Evolutionary conservation across 2,888 invertebrate species (phyloP), one percentile per base, ranked within the genome.

Genomic region (Trichopoda pennipes): DNA sequence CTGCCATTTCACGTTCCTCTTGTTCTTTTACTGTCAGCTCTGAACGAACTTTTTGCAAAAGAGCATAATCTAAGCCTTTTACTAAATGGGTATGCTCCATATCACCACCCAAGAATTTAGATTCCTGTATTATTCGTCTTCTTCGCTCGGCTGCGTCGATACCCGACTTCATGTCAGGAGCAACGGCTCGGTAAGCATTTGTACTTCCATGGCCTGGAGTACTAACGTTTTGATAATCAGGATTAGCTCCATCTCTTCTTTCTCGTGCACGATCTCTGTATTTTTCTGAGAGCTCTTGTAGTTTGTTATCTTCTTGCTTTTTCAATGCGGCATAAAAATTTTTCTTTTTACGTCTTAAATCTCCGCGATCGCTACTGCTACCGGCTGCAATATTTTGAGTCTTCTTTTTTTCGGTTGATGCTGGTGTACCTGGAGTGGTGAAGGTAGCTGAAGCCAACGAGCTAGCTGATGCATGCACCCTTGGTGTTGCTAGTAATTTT

Each of bases 41-140:
- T 84, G 98, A 98, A 60, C 98, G 94, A 0, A 97, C 97, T 93
- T 99, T 97, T 88, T 98, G 97, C 76, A 98, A 91, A 66, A 98
- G 91, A 0, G 98, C 97, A 91, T 97, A 98, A 93, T 98, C 98
- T 61, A 96, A 91, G 86, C 98, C 99, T 92, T 99, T 99, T 86
- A 99, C 99, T 93, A 99, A 98, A 92, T 99, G 99, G 90, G 99
- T 99, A 88, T 99, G 99, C 88, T 99, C 99, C 97, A 99, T 99
- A 91, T 99, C 99, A 93, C 99, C 99, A 90, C 99, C 99, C 92
- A 99, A 97, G 92, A 98, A 99, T 92, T 99, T 99, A 0, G 99
- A 99, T 92, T 99, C 99, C 92, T 96, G 96, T 89, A 99, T 99
- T 93, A 98, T 95, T 89, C 99, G 97, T 66, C 98, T 94, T 68